phyloP scores from a whole-genome alignment of 2,888 invertebrate species.

The Cheilosia vernalis region DNA sequence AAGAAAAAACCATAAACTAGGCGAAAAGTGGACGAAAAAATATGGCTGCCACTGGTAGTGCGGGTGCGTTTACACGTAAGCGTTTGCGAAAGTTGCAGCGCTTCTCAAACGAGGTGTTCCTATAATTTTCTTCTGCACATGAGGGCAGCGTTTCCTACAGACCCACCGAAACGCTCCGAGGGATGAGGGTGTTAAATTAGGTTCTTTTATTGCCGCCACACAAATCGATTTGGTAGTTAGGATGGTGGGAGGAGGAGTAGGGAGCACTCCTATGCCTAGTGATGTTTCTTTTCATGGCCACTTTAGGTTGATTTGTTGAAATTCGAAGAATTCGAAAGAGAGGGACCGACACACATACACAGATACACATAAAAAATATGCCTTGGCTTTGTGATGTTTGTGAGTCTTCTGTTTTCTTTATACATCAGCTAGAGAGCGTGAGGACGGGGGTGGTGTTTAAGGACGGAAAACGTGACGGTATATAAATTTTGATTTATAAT shows the following conservation, averaged over 20 bases:
- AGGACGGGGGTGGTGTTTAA: slow-evolving; percentile 11
- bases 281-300: slow-evolving; percentile 64
- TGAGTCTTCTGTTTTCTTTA: slow-evolving; percentile 41
- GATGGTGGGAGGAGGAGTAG: slow-evolving; percentile 7
- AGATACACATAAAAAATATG: slow-evolving; percentile 41
- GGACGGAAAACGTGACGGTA: slow-evolving; percentile 64
- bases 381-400: slow-evolving; percentile 8
- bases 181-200: slow-evolving; percentile 69
- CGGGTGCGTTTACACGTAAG: too few species aligned
- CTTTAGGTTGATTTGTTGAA: slow-evolving; percentile 71
- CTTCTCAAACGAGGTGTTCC: too few species aligned
- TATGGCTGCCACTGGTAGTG: too few species aligned
- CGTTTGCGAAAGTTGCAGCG: too few species aligned
- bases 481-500: slow-evolving; percentile 74
- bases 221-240: slow-evolving; percentile 72
- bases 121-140: too few species aligned
- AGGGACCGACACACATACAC: slow-evolving; percentile 21
- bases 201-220: slow-evolving; percentile 70
- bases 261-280: not conserved
- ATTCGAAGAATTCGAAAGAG: slow-evolving; percentile 48
- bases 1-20: too few species aligned
- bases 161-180: not conserved
- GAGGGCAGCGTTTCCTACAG: too few species aligned
- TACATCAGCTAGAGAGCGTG: not conserved
- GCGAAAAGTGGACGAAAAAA: too few species aligned